Base-by-base conservation (phyloP, 2,888 invertebrate species). In the Orchesellides sinensis region DNA sequence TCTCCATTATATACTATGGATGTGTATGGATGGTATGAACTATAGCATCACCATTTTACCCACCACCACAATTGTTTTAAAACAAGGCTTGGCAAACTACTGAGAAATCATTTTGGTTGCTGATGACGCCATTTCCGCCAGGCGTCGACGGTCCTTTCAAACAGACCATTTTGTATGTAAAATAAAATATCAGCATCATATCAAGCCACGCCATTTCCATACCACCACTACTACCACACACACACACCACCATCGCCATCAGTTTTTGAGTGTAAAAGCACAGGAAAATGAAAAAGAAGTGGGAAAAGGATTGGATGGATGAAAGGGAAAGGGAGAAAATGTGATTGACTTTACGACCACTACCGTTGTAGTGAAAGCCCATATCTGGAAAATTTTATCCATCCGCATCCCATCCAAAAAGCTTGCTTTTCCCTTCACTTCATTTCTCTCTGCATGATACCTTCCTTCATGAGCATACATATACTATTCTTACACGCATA, bases 101-200 rank as follows among this genome's bases (percentile, higher is more conserved):
- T 10, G 21, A 63, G 68, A 77, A 65, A 77, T 27, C 66, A 69
- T 69, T 69, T 78, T 69, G 49, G 21, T 61, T 78, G 68, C 69
- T 69, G 69, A 78, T 56, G 63, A 61, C 78, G 78, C 78, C 63
- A 69, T 78, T 78, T 78, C 61, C 63, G 69, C 35, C 78, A 78
- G 69, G 68, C 78, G 68, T 78, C 68, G 77, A 77, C 77, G 40
- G 61, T 23, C 61, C 61, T 68, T 61, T 25, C 61, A 61, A 29
- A 47, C 68, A 68, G 69, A 32, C 59, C 63, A 69, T 63, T 69
- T 78, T 61, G 61, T 52, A 69, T 63, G 47, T 69, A 69, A 78
- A 78, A n/a, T n/a, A n/a, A n/a, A n/a, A 78, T 69, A 78, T 61
- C 78, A 78, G 69, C 69, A 56, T 61, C 63, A 61, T 63, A 61